These are phyloP conservation scores for Lagocephalus sceleratus DNA, from an alignment of 2,797 vertebrate genomes.

Conservation along the genomic window DNA sequence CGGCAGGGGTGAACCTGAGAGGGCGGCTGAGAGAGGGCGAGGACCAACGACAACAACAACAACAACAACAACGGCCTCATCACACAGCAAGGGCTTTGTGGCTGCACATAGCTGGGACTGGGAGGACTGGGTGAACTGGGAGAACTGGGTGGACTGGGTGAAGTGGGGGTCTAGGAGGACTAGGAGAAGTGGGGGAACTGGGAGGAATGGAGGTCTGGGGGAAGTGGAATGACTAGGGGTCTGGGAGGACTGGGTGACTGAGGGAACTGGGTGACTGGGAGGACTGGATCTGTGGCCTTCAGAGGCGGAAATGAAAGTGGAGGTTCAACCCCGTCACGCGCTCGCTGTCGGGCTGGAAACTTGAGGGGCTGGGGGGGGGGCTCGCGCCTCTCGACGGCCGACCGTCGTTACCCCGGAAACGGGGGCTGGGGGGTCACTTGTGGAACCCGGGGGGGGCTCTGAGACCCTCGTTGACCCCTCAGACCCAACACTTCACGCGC, in stretches of 20 bases:
- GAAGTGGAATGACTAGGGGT: too few relatives aligned
- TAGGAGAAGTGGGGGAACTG: too few relatives aligned
- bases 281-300: not conserved
- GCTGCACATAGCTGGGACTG: too few relatives aligned
- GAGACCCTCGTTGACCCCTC: not conserved
- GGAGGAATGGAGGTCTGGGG: too few relatives aligned
- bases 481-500: not conserved
- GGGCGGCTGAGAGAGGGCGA: too few relatives aligned
- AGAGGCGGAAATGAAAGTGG: constrained; percentile 7
- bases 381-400: not conserved
- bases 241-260: too few relatives aligned
- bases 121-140: not conserved
- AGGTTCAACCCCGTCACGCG: constrained; percentile 1
- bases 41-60: not conserved
- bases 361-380: not conserved
- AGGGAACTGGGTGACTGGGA: too few relatives aligned
- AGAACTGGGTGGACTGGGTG: not conserved
- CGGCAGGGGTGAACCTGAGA: not conserved
- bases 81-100: too few relatives aligned
- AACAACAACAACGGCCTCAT: not conserved
- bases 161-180: too few relatives aligned
- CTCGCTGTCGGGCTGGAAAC: constrained; percentile 3
- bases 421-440: constrained; percentile 9
- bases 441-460: constrained; percentile 33
- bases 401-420: constrained; percentile 23